phyloP scores from a whole-genome alignment of 2,797 vertebrate species.

The Xiphorhynchus erythropygius region DNA sequence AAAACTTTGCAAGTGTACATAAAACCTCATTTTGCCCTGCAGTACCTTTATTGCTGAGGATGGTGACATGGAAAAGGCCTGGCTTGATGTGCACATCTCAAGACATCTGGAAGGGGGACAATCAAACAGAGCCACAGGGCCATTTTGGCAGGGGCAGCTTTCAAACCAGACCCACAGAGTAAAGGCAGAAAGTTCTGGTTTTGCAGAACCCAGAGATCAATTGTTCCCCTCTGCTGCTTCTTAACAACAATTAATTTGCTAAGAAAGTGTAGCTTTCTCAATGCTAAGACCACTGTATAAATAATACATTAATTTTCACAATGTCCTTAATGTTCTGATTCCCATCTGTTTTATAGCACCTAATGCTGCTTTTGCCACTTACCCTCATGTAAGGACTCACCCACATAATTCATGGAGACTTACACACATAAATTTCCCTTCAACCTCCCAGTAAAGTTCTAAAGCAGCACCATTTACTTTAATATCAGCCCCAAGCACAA shows the following conservation, averaged over 20 bases:
- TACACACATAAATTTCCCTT: background rate
- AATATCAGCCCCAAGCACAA: background rate
- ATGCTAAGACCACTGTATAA: background rate
- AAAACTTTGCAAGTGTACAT: background rate
- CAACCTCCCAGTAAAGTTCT: background rate
- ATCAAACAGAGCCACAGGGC: background rate
- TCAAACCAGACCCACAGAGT: background rate
- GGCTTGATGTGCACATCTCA: background rate
- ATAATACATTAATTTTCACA: background rate
- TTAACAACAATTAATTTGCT: background rate
- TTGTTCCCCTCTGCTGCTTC: background rate
- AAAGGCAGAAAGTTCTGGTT: background rate
- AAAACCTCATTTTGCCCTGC: background rate
- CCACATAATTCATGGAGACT: background rate
- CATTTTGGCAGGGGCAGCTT: background rate
- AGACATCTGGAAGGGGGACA: background rate
- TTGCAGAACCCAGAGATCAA: background rate
- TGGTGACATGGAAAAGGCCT: background rate
- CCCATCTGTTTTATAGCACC: background rate
- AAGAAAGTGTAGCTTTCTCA: background rate
- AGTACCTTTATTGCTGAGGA: background rate
- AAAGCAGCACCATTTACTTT: background rate
- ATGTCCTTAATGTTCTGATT: background rate
- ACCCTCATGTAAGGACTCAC: background rate
- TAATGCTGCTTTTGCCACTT: background rate